A percentile compares a stretch with the other conserved stretches of the same genome.
Conservation (phyloP, 1,140 invertebrate species). For the Paracyclopina nana region DNA sequence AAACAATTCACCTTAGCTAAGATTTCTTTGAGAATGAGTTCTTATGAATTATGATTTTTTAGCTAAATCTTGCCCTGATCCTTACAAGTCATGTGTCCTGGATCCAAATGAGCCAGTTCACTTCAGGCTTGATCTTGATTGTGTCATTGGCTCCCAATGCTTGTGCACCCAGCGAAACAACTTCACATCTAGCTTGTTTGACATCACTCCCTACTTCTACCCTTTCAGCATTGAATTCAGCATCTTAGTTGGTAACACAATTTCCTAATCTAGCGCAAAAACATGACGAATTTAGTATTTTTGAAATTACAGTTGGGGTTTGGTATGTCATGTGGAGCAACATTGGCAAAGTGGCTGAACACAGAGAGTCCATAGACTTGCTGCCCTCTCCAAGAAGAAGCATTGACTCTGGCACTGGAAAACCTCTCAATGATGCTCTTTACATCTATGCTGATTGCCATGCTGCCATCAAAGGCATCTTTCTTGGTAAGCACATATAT, state of each 20-base stretch:
- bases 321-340: constrained; percentile 49
- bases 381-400: background rate
- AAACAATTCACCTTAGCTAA: too few relatives aligned
- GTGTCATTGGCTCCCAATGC: too few relatives aligned
- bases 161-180: too few relatives aligned
- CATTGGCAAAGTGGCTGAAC: constrained; percentile 36
- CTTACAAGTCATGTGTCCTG: too few relatives aligned
- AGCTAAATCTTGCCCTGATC: too few relatives aligned
- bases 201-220: constrained; percentile 46
- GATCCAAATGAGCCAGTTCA: too few relatives aligned
- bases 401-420: constrained; percentile 3
- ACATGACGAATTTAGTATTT: too few relatives aligned
- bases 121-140: too few relatives aligned
- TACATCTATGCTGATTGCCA: constrained; percentile 48
- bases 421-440: constrained; percentile 30
- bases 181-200: too few relatives aligned
- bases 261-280: background rate
- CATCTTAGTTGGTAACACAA: constrained; percentile 36
- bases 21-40: too few relatives aligned
- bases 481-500: constrained; percentile 42
- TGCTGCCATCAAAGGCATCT: constrained; percentile 45
- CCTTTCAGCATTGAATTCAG: constrained; percentile 52
- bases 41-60: too few relatives aligned
- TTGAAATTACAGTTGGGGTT: constrained; percentile 35
- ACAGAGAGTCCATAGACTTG: constrained; percentile 19